Evolutionary conservation across 2,888 invertebrate genomes (phyloP).

Genomic region (Perdita meconis): DNA sequence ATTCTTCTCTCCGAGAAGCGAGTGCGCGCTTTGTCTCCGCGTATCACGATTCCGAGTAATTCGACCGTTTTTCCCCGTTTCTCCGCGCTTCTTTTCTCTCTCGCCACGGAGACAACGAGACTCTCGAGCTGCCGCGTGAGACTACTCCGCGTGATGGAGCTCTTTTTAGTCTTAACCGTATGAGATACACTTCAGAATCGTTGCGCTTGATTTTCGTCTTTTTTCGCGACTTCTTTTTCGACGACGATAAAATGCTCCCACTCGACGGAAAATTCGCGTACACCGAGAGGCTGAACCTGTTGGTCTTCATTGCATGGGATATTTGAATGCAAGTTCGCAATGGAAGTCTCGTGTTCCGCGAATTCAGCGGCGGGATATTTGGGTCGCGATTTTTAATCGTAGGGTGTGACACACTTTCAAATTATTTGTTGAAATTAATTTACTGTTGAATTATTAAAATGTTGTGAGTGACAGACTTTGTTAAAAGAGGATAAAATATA

Average conservation of each 20-base stretch:
- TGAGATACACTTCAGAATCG: slow-evolving; percentile 1
- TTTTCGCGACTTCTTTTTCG: neutral
- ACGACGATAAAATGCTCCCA: slow-evolving; percentile 9
- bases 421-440: too few species aligned
- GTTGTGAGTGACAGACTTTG: too few species aligned
- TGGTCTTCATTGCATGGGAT: neutral
- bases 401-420: too few species aligned
- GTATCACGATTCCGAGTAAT: slow-evolving; percentile 30
- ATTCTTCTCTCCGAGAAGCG: slow-evolving; percentile 53
- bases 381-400: too few species aligned
- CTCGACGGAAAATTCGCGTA: neutral
- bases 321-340: too few species aligned
- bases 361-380: too few species aligned
- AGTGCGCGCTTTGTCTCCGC: slow-evolving; percentile 40
- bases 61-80: slow-evolving; percentile 43
- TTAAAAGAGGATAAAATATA: too few species aligned
- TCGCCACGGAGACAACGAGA: too few species aligned
- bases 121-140: slow-evolving; percentile 12
- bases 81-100: neutral
- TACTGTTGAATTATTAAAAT: too few species aligned
- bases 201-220: slow-evolving; percentile 18
- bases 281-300: neutral
- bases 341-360: too few species aligned
- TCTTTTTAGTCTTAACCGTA: slow-evolving; percentile 30
- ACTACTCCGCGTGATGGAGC: slow-evolving; percentile 38